phyloP scores from a whole-genome alignment of 1,140 invertebrate genomes.

The Metopolophium dirhodum region DNA sequence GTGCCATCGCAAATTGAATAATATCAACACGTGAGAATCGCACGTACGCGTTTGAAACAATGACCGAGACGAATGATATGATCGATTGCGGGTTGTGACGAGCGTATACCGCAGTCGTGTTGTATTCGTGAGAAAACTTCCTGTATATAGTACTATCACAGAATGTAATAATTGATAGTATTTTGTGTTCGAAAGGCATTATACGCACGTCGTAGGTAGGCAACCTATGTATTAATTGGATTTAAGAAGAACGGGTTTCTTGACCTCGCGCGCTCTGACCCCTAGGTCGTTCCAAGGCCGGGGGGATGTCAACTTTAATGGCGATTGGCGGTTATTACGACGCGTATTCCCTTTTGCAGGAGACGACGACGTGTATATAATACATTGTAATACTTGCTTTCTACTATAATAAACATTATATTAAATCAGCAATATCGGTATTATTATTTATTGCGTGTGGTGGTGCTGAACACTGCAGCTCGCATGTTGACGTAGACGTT shows the following conservation, averaged over 20 bases:
- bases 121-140: conserved; percentile 20
- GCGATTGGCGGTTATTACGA: background rate
- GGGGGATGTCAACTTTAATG: background rate
- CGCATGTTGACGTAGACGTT: background rate
- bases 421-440: background rate
- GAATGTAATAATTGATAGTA: background rate
- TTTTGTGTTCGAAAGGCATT: background rate
- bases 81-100: background rate
- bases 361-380: background rate
- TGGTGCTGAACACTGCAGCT: no score
- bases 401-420: background rate
- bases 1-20: conserved; percentile 36
- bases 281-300: conserved; percentile 15
- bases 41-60: conserved; percentile 54
- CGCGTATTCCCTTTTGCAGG: background rate
- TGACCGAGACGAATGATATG: conserved; percentile 16
- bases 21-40: conserved; percentile 41
- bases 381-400: background rate
- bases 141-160: background rate
- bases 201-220: background rate
- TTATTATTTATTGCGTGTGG: background rate
- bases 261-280: background rate
- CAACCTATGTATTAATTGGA: background rate
- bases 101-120: background rate
- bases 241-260: conserved; percentile 27